Percentiles rank a stretch among this genome's conserved stretches.
Conservation (phyloP, 2,113 vertebrate genomes). For the Hemiprocne comata region DNA sequence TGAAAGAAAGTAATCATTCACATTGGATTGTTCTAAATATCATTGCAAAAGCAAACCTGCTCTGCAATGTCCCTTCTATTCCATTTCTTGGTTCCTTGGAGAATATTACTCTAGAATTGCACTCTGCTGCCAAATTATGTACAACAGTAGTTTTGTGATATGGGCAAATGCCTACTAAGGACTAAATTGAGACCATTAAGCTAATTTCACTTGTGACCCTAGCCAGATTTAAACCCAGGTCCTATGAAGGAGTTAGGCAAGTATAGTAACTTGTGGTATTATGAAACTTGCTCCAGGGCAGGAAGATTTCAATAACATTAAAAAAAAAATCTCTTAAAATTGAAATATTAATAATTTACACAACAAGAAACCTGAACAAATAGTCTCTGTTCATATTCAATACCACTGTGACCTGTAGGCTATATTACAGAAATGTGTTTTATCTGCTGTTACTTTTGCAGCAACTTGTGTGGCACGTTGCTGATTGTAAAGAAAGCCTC, state of each 20-base stretch:
- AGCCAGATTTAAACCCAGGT: slow-evolving; percentile 29
- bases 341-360: slow-evolving; percentile 70
- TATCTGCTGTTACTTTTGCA: neutral
- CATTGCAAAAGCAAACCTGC: neutral
- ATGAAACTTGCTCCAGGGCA: neutral
- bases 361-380: slow-evolving; percentile 46
- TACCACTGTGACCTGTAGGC: neutral
- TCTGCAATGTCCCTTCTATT: neutral
- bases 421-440: neutral
- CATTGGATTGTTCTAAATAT: neutral
- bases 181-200: slow-evolving; percentile 41
- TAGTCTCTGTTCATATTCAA: slow-evolving; percentile 44
- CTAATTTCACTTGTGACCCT: slow-evolving; percentile 42
- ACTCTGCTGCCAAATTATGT: slow-evolving; percentile 16
- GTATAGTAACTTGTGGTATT: slow-evolving; percentile 34
- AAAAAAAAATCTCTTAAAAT: slow-evolving; percentile 31
- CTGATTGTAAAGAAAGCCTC: neutral
- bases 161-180: slow-evolving; percentile 15
- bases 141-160: slow-evolving; percentile 9
- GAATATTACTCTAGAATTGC: neutral
- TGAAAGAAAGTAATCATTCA: slow-evolving; percentile 12
- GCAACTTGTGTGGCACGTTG: neutral
- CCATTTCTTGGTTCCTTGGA: neutral
- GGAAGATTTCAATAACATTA: slow-evolving; percentile 41
- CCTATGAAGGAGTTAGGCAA: neutral